These are phyloP conservation scores for Holacanthus passer DNA, from an alignment of 2,113 vertebrate species.

Conservation along the genomic window DNA sequence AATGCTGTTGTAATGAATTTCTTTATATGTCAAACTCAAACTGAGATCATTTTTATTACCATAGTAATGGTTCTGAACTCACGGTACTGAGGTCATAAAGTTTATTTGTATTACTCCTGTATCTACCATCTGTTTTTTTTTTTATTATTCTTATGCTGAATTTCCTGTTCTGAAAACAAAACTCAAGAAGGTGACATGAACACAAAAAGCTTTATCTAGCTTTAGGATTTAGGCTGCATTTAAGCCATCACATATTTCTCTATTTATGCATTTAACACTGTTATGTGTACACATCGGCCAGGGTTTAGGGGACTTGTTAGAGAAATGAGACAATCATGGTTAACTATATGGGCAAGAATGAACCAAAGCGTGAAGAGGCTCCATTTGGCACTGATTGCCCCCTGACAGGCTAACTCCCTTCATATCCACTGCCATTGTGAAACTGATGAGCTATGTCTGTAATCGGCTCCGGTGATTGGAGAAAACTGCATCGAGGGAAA, in stretches of 20 bases:
- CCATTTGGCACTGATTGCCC: conserved; percentile 77
- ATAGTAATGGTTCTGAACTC: neutral
- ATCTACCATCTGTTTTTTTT: conserved; percentile 13
- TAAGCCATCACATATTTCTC: neutral
- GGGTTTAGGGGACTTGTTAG: conserved; percentile 59
- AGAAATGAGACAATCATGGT: conserved; percentile 63
- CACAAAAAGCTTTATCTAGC: neutral
- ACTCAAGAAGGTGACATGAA: neutral
- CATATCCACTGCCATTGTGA: conserved; percentile 78
- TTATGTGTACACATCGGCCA: no score
- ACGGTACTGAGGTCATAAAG: neutral
- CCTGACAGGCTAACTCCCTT: conserved; percentile 76
- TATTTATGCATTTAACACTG: neutral
- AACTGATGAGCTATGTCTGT: conserved; percentile 81
- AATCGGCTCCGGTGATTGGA: conserved; percentile 77
- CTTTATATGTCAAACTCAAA: conserved; percentile 37
- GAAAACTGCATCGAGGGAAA: conserved; percentile 59
- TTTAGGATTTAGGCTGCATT: neutral
- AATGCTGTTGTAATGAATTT: conserved; percentile 63
- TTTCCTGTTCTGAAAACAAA: neutral
- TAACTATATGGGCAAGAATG: conserved; percentile 70
- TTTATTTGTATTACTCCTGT: neutral
- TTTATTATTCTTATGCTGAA: neutral
- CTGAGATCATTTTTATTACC: conserved; percentile 36
- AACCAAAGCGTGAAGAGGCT: conserved; percentile 77